Conservation (phyloP, 37 sponge, comb jelly and placozoan genomes). For the Haliclona indistincta region DNA sequence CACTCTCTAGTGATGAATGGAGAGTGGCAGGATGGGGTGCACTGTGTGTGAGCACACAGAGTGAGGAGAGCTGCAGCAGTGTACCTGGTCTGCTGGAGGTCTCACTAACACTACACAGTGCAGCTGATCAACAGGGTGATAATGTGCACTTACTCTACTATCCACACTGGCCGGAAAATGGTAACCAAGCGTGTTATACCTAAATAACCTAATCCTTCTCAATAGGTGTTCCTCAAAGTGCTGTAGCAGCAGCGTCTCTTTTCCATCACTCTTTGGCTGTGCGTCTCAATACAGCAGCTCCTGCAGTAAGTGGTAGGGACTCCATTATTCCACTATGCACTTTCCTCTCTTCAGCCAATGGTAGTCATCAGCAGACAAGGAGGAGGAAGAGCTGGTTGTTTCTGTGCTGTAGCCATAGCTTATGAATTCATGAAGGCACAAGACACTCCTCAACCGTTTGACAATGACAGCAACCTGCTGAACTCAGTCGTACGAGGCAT, state of each 20-base stretch:
- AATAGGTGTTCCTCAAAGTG: constrained; percentile 6
- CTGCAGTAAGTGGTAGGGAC: constrained; percentile 15
- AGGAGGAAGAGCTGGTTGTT: constrained; percentile 55
- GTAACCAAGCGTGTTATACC: neutral
- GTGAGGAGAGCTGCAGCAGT: neutral
- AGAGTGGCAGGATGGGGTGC: constrained; percentile 19
- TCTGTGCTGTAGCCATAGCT: constrained; percentile 44
- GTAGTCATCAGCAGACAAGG: constrained; percentile 45
- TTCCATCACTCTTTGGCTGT: neutral
- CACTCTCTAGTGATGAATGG: constrained; percentile 46
- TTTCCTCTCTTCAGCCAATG: constrained; percentile 35
- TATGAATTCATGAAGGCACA: constrained; percentile 33
- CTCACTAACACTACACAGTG: neutral
- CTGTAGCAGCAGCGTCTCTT: constrained; percentile 12
- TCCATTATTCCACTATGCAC: neutral
- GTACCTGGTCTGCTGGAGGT: neutral
- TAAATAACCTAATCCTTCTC: neutral
- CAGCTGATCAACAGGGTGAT: neutral
- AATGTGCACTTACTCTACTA: neutral
- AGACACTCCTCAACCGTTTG: neutral
- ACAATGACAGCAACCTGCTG: constrained; percentile 44
- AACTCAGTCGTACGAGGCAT: constrained; percentile 62
- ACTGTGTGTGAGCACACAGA: constrained; percentile 14
- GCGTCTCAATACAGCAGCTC: neutral
- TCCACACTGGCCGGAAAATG: neutral